Evolutionary conservation across 2,888 invertebrate genomes (phyloP), one percentile per base, ranked within the genome.

Genomic region (Alitta virens): DNA sequence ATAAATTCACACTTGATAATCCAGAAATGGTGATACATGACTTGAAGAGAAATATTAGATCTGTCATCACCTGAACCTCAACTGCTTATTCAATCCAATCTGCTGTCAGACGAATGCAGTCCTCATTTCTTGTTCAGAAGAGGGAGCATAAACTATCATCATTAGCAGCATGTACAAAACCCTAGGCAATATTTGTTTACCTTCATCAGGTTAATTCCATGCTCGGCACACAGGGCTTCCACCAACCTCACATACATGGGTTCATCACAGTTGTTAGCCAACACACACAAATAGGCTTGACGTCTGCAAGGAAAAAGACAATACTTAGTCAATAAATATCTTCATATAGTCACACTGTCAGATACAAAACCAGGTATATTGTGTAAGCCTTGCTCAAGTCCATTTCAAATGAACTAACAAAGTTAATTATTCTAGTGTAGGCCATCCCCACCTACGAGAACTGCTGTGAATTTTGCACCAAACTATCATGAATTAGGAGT

Each of bases 191-290:
- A 12, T 42, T 14, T 18, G 1, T 65, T 63, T 70, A 84, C 96
- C 86, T 92, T 93, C 72, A 99, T 90, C 68, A 99, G 87, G 65
- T 97, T 94, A 81, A 99, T 99, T 82, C 92, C 91, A 85, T 99
- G 99, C 85, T 98, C 97, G 70, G 94, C 92, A 86, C 99, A 99
- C 63, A 99, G 87, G 46, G 97, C 98, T 80, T 95, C 93, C 26
- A 99, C 94, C 57, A 99, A 86, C 82, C 96, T 97, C 82, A 95
- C 94, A 87, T 99, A 99, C 84, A 91, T 90, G 58, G 93, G 93
- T 84, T 99, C 98, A 78, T 99, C 97, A 81, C 98, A 98, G 85
- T 97, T 97, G 84, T 97, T 96, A 65, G 99, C 97, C 75, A 99
- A 85, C 65, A 99, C 92, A 80, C 97, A 97, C 72, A 99, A 87